Base-by-base conservation (phyloP, 1,140 invertebrate genomes). In the Lepidurus arcticus region DNA sequence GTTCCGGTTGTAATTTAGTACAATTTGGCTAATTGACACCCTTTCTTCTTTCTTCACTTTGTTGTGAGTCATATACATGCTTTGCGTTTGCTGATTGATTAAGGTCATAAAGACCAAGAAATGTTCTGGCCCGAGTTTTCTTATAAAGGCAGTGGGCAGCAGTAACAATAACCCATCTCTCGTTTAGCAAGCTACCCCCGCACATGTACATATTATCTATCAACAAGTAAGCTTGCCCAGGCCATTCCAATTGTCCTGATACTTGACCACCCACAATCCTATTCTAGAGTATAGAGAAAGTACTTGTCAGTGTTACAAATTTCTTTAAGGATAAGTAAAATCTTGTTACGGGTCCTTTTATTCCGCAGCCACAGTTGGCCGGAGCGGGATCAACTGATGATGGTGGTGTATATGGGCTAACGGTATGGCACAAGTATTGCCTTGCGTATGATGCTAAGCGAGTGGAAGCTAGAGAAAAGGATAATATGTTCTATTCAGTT, bases 211-310 rank as follows among this genome's bases (percentile, higher is more conserved):
- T 79, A 16, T 79, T 78, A 44, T 79, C 79, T 42, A 42, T 42
- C 21, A 78, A 42, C 4, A 83, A 77, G 73, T 90, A 88, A 0
- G 88, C 91, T 88, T 93, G 92, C 92, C 92, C 94, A 5, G 93
- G 93, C 83, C 92, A 93, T 83, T 94, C 92, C 81, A 93, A 91
- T 76, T 90, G 84, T 47, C 86, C 86, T 0, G 92, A 90, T 16
- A 90, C 89, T 78, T 88, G 87, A 7, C 92, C 92, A 1, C 92
- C 92, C 0, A 94, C 92, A 73, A 94, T 94, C 73, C 93, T 87
- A 26, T 89, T 90, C 78, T 81, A 65, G 21, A 45, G 8, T n/a
- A 65, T n/a, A 65, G 7, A 10, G 13, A 65, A 65, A 65, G 21
- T 6, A 47, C 13, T 65, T 65, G 8, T 16, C 7, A 7, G 16